Evolutionary conservation across 2,888 invertebrate genomes (phyloP).

Genomic region (Spilarctia lutea): DNA sequence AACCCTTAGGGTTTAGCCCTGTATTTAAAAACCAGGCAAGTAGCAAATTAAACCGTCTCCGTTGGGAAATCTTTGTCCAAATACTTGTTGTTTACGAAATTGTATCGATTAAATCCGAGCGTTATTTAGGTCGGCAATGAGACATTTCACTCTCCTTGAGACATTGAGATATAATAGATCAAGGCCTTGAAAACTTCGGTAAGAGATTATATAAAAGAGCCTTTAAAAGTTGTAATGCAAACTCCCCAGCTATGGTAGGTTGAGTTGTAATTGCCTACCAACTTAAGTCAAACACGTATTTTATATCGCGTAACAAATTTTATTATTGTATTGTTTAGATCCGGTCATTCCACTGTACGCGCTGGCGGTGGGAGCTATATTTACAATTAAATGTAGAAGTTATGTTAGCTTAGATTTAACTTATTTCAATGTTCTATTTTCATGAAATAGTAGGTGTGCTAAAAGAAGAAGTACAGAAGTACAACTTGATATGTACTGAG

Average conservation of each 20-base stretch:
- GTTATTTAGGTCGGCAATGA: neutral
- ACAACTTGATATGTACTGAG: too few species aligned
- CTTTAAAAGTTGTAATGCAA: neutral
- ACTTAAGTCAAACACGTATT: neutral
- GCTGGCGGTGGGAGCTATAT: neutral
- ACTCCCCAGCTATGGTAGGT: neutral
- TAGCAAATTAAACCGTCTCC: neutral
- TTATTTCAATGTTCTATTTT: neutral
- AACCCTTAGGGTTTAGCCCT: neutral
- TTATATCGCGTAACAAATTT: neutral
- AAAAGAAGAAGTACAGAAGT: neutral
- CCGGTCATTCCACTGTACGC: neutral
- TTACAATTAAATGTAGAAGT: neutral
- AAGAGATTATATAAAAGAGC: neutral
- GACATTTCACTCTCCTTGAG: neutral
- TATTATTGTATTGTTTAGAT: neutral
- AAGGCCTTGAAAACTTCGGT: neutral
- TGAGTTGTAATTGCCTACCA: neutral
- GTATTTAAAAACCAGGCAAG: neutral
- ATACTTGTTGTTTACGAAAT: neutral
- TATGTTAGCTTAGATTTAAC: neutral
- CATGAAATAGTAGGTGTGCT: neutral
- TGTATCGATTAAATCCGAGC: neutral
- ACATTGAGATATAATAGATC: too few species aligned
- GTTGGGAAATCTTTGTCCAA: neutral